phyloP scores from a whole-genome alignment of 2,888 invertebrate genomes.

The Aethes cnicana region DNA sequence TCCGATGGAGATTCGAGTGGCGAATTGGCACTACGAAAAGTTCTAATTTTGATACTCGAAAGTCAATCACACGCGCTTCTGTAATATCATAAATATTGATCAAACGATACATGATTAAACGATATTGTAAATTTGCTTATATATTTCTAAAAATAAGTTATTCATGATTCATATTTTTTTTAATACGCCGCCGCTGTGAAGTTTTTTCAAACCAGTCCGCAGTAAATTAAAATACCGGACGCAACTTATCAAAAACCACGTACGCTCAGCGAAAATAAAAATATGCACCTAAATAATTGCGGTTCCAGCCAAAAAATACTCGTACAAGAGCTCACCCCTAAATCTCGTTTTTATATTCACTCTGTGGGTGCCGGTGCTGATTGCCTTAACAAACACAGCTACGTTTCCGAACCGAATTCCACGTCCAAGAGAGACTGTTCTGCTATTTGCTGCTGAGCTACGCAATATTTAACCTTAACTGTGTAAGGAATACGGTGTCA shows the following conservation, averaged over 20 bases:
- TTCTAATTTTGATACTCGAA: no score
- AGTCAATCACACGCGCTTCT: no score
- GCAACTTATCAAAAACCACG: conserved; percentile 24
- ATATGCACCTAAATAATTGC: conserved; percentile 26
- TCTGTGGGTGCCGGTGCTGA: conserved; percentile 38
- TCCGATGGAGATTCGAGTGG: background rate
- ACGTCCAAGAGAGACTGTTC: conserved; percentile 32
- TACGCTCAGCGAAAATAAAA: conserved; percentile 13
- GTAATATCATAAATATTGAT: no score
- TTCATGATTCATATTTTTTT: no score
- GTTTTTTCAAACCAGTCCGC: background rate
- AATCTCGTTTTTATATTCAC: conserved; percentile 27
- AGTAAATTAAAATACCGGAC: conserved; percentile 19
- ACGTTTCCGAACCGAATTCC: conserved; percentile 43
- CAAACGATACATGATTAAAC: no score
- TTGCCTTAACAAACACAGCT: conserved; percentile 46
- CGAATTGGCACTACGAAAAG: no score
- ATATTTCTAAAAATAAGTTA: no score
- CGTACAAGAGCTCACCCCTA: conserved; percentile 9
- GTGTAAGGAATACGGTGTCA: background rate
- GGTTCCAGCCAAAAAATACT: conserved; percentile 7
- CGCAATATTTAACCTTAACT: conserved; percentile 8
- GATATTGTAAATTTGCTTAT: no score
- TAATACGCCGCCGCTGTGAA: no score
- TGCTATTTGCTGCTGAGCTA: background rate